Base-by-base conservation (phyloP, 2,797 vertebrate genomes). In the Lacerta bilineata region DNA sequence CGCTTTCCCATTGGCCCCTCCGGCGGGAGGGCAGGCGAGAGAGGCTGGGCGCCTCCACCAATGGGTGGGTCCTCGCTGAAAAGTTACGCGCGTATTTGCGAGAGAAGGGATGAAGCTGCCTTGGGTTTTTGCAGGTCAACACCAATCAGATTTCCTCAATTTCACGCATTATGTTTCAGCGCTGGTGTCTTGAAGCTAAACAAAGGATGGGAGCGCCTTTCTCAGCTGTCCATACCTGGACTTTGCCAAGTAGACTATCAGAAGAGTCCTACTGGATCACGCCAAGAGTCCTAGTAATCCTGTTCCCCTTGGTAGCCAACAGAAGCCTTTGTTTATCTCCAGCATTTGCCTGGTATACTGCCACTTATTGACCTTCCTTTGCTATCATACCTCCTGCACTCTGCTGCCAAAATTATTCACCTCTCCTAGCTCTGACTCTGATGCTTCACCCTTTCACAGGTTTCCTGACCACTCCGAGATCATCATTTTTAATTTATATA, bases 1-100 rank as follows among this genome's bases (percentile, higher is more conserved):
- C 23, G 15, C 9, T n/a, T 66, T 23, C 92, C 84, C 87, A 96
- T 96, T 96, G 95, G 93, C 87, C 36, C 33, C n/a, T 90, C 36
- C 27, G 8, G 36, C 10, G 18, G 10, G 33, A n/a, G 33, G n/a
- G 43, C 8, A 3, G 4, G 13, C 6, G 46, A 85, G 83, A 39
- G 87, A 78, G 41, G 71, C 61, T 29, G 5, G 80, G 50, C 33
- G 10, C 11, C 33, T 74, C 76, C 68, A 29, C 76, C 39, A 80
- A 50, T 46, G 69, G 88, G 23, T 23, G 39, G 77, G 17, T 9
- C 83, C 39, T 5, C 13, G 55, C n/a, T 27, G 55, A 9, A 74
- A 80, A 74, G 68, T 80, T 74, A n/a, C n/a, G 29, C 68, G 9
- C 39, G 36, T 11, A 43, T 39, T 20, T 46, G 66, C 3, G 39